Evolutionary conservation across 2,888 invertebrate genomes (phyloP), one percentile per base, ranked within the genome.

Genomic region (Orthonevra nobilis): DNA sequence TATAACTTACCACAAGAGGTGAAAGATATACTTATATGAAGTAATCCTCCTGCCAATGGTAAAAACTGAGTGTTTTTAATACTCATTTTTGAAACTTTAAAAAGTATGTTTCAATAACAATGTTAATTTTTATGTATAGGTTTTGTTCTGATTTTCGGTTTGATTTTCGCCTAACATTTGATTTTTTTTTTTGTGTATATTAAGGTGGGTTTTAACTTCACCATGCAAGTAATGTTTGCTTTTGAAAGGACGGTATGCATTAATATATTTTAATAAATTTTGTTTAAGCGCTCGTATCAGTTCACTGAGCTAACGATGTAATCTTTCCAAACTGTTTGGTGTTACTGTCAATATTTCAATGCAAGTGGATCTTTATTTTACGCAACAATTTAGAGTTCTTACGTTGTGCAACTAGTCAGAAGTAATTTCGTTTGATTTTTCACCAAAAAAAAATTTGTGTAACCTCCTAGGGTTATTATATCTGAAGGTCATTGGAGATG

Each of bases 151-250:
- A 6, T 54, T n/a, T n/a, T n/a, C n/a, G n/a, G n/a, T 75, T 70
- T 70, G 42, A 58, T 54, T 66, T 79, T 63, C 73, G 79, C 79
- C 61, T 42, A 61, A 50, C 28, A 5, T 44, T 73, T 79, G 58
- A 23, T 66, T 50, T 61, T 7, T 28, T 0, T 46, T 17, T 34
- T 46, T 26, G 38, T 77, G 79, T 79, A 79, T 72, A 77, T 79
- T 73, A 73, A 68, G 79, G 79, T 79, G 79, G 79, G 79, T 68
- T 73, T 40, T 58, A 68, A 30, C 68, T 79, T 60, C 79, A 77
- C 79, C 79, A 61, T 56, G 52, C 66, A 56, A 32, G 61, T 73
- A 68, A 79, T 79, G 66, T 66, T 73, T 73, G 61, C 48, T 17
- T 38, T 56, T 40, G 30, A 56, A 63, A 66, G 79, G 79, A 79